A percentile compares a stretch with the other conserved stretches of the same genome.
These are phyloP conservation scores for Fissipunctia ypsillon DNA, from an alignment of 2,888 invertebrate genomes.

Conservation along the genomic window DNA sequence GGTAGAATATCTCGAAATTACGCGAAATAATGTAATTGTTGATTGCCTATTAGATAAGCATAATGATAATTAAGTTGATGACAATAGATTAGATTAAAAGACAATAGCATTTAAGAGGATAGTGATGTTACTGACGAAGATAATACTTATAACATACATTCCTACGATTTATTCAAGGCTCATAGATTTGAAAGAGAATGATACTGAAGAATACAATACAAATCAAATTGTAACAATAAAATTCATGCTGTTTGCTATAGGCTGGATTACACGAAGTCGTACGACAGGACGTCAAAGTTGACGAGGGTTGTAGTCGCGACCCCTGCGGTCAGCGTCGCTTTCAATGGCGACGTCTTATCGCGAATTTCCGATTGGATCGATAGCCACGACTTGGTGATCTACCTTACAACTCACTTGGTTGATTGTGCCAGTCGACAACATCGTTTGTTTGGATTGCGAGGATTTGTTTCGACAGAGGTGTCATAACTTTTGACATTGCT, in stretches of 20 bases:
- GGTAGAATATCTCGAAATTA: conserved; percentile 42
- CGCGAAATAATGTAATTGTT: conserved; percentile 47
- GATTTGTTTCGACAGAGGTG: conserved; percentile 1
- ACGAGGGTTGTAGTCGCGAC: conserved; percentile 76
- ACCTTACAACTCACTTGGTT: conserved; percentile 65
- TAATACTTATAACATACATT: not conserved
- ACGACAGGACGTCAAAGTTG: conserved; percentile 79
- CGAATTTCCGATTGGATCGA: conserved; percentile 75
- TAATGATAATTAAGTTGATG: conserved; percentile 30
- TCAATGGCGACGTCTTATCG: conserved; percentile 71
- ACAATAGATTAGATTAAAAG: conserved; percentile 39
- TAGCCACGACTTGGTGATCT: conserved; percentile 65
- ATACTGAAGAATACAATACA: conserved; percentile 8
- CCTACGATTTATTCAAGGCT: not conserved
- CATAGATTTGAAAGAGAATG: conserved; percentile 4
- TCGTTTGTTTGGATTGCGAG: conserved; percentile 44
- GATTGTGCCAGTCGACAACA: conserved; percentile 48
- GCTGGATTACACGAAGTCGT: conserved; percentile 65
- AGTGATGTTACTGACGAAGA: conserved; percentile 8
- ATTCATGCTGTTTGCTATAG: conserved; percentile 46
- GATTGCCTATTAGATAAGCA: conserved; percentile 50
- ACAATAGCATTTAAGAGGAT: conserved; percentile 24
- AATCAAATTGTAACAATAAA: conserved; percentile 18
- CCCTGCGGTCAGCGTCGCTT: conserved; percentile 76
- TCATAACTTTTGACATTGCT: conserved; percentile 26